Evolutionary conservation across 2,888 invertebrate genomes (phyloP), one percentile per base, ranked within the genome.

Genomic region (Trachelus stipa): DNA sequence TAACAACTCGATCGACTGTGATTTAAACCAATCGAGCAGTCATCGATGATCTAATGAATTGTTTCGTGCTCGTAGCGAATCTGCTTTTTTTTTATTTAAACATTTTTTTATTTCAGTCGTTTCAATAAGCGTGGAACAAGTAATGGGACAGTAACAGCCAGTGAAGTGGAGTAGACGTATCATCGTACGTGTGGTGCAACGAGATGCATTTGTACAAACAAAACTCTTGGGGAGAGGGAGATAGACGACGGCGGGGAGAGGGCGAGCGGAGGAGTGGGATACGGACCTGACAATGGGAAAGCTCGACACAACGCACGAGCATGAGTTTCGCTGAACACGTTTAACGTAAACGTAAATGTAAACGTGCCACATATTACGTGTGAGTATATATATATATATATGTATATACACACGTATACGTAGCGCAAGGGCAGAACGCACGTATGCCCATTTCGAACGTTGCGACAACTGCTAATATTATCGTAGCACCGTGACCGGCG

Each of bases 191-290:
- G 73, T 23, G 73, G 34, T 73, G 71, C 71, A 33, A n/a, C 34
- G 73, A 73, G 73, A 73, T 34, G 73, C 73, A 73, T 73, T 73
- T 34, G 33, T 34, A n/a, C n/a, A n/a, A 33, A 34, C 73, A n/a
- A 73, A 35, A n/a, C 73, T 30, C 11, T 34, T n/a, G 68, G 37
- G 68, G 69, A 76, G 73, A 78, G 30, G 74, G 30, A 74, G 73
- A 73, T 76, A 68, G 73, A 40, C 15, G 68, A 68, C 15, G 40
- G 34, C 15, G 68, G 34, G 31, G 71, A 75, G 56, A n/a, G 79
- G 69, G 68, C 15, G 75, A 69, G 74, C 34, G 75, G 33, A 33
- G 37, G 34, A 71, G 77, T 35, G 73, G 74, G 77, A 76, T 37
- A 76, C 40, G 77, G 68, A 56, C 73, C 15, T 69, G 31, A 69